Evolutionary conservation across 1,140 invertebrate genomes (phyloP).

Genomic region (Nephila pilipes): DNA sequence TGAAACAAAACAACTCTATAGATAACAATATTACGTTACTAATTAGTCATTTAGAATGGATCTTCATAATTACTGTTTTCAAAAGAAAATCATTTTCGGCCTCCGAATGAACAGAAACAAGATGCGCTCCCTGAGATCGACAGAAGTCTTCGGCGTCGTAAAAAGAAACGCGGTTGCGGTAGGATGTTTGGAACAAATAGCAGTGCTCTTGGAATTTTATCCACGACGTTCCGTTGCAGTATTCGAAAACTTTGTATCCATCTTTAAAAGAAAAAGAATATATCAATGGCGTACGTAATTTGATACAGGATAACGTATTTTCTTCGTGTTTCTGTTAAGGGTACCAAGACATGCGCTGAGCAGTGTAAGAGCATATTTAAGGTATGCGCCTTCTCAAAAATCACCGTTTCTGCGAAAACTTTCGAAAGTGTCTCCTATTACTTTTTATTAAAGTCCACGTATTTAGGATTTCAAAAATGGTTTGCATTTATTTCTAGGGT

Average conservation of each 20-base stretch:
- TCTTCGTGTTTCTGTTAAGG: no score
- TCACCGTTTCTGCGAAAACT: no score
- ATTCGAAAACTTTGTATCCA: slow-evolving; percentile 36
- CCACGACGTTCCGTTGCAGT: slow-evolving; percentile 62
- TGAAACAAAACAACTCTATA: neutral
- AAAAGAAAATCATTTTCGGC: slow-evolving; percentile 67
- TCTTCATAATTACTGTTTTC: slow-evolving; percentile 8
- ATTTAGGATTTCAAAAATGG: no score
- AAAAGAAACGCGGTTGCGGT: slow-evolving; percentile 46
- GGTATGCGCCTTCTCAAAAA: no score
- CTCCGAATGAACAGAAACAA: slow-evolving; percentile 65
- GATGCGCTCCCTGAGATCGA: slow-evolving; percentile 29
- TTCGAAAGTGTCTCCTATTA: no score
- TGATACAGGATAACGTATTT: no score
- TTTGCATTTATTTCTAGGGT: no score
- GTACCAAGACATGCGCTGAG: no score
- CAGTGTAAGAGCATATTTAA: no score
- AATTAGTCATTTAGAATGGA: neutral
- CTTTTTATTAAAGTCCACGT: no score
- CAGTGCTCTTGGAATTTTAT: slow-evolving; percentile 65
- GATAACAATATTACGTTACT: neutral
- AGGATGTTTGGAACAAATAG: slow-evolving; percentile 20
- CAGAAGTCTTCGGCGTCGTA: slow-evolving; percentile 73
- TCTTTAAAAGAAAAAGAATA: neutral
- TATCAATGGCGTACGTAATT: no score